Percentiles rank a stretch among this genome's conserved stretches.
phyloP scores from a whole-genome alignment of 2,113 vertebrate genomes.

The Bettongia penicillata region DNA sequence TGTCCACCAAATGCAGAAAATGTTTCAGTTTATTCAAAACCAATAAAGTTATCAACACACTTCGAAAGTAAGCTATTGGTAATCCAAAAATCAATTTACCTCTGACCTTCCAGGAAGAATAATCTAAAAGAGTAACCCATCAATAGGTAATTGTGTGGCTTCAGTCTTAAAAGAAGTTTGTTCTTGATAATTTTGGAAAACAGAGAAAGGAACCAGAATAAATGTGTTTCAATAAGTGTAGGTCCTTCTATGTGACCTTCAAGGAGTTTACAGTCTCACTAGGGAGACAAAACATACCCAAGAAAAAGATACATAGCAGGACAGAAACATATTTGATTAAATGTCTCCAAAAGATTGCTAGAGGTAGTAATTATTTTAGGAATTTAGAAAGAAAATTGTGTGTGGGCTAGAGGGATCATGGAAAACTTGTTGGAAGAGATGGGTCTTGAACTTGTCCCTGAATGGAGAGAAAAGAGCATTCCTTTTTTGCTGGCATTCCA shows the following conservation, averaged over 20 bases:
- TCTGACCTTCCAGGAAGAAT: conserved; percentile 8
- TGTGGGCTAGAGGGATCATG: neutral
- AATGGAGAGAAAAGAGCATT: neutral
- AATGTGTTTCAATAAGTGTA: neutral
- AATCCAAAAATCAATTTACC: conserved; percentile 35
- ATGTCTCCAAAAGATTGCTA: neutral
- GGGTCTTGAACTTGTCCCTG: neutral
- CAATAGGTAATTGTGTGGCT: neutral
- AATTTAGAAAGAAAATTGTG: neutral
- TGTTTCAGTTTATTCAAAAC: conserved; percentile 14
- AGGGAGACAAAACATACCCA: neutral
- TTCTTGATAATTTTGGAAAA: conserved; percentile 16
- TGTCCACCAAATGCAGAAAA: conserved; percentile 20
- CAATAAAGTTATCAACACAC: neutral
- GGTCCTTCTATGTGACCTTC: neutral
- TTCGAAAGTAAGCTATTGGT: neutral
- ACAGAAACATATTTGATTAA: neutral
- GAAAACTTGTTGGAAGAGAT: neutral
- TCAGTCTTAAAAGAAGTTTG: conserved; percentile 2
- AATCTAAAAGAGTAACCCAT: conserved; percentile 1
- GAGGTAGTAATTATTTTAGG: neutral
- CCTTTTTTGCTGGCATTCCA: neutral
- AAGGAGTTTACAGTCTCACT: neutral
- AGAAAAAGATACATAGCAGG: neutral
- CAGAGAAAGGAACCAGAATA: neutral